These are phyloP conservation scores for Dendrolimus kikuchii DNA, from an alignment of 1,140 invertebrate species.

Conservation along the genomic window DNA sequence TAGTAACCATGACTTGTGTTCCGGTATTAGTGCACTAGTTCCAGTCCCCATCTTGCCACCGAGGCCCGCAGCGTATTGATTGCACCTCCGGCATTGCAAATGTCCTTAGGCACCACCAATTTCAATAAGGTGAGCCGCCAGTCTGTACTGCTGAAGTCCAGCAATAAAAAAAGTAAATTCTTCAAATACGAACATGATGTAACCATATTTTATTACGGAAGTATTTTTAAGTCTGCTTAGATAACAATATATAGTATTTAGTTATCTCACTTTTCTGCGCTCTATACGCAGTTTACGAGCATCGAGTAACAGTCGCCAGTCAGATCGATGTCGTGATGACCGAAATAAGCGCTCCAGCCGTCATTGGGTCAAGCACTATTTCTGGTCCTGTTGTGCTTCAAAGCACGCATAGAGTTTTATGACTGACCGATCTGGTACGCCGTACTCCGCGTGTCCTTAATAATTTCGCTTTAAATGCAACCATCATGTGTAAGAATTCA, in stretches of 20 bases:
- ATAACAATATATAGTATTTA: background rate
- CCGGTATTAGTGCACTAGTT: too few species aligned
- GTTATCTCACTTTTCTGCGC: background rate
- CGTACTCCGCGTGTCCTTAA: slow-evolving; percentile 24
- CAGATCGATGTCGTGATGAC: slow-evolving; percentile 49
- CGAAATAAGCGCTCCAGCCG: slow-evolving; percentile 67
- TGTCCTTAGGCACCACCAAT: too few species aligned
- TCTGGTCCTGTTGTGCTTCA: slow-evolving; percentile 53
- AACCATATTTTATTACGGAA: too few species aligned
- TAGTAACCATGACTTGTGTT: too few species aligned
- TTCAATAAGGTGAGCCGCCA: too few species aligned
- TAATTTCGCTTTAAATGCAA: slow-evolving; percentile 19
- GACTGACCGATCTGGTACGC: slow-evolving; percentile 31
- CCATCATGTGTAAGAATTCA: slow-evolving; percentile 3
- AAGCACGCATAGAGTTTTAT: slow-evolving; percentile 52
- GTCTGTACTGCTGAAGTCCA: too few species aligned
- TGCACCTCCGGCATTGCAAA: too few species aligned
- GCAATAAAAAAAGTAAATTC: too few species aligned
- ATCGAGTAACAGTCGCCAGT: slow-evolving; percentile 32
- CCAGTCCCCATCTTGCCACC: too few species aligned
- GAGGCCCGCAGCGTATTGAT: too few species aligned
- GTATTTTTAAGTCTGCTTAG: too few species aligned
- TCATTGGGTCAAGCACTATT: slow-evolving; percentile 68
- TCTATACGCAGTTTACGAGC: slow-evolving; percentile 12
- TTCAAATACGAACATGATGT: too few species aligned